These are phyloP conservation scores for Nebria brevicollis DNA, from an alignment of 2,888 invertebrate genomes.

Conservation along the genomic window DNA sequence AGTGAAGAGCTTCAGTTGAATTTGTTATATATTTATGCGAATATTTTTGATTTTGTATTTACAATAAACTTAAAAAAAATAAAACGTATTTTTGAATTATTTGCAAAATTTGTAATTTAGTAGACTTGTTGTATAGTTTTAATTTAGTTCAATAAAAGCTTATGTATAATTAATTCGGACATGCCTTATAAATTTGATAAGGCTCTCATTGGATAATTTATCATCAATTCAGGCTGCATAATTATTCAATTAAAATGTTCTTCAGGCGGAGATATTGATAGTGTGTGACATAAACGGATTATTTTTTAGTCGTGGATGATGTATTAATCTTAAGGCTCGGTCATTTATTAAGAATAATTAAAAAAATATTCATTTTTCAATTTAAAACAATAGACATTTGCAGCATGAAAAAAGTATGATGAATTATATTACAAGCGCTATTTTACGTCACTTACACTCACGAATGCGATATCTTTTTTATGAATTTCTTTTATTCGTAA, in stretches of 20 bases:
- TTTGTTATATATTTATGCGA: no score
- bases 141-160: slow-evolving; percentile 27
- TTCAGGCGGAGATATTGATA: slow-evolving; percentile 12
- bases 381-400: neutral
- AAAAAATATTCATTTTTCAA: neutral
- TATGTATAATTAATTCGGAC: slow-evolving; percentile 45
- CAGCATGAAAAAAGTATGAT: no score
- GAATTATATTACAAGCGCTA: no score
- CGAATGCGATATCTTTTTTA: no score
- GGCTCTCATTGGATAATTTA: slow-evolving; percentile 34
- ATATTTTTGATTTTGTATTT: no score
- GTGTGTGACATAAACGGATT: neutral
- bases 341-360: neutral
- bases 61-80: no score
- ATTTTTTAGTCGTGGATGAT: neutral
- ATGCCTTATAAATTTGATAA: slow-evolving; percentile 41
- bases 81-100: no score
- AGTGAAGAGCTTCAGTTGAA: no score
- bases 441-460: no score
- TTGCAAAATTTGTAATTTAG: no score
- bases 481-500: neutral
- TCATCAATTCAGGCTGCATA: slow-evolving; percentile 44
- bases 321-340: neutral
- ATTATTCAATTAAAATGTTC: slow-evolving; percentile 45
- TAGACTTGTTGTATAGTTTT: no score